phyloP scores from a whole-genome alignment of 2,113 vertebrate species.

The Brachyhypopomus occidentalis region DNA sequence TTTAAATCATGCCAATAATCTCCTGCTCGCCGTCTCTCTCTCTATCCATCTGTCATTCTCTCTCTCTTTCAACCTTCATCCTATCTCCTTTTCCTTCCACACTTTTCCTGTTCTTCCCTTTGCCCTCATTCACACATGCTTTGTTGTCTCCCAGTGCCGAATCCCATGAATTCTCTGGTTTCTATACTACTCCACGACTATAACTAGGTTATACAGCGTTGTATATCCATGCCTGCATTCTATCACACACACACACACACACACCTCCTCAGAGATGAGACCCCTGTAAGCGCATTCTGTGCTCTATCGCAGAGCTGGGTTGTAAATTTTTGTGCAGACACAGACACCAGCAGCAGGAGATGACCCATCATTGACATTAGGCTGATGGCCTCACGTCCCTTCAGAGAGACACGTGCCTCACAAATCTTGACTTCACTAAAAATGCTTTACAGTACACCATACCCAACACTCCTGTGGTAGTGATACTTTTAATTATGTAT shows the following conservation, averaged over 20 bases:
- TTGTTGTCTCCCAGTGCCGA: background rate
- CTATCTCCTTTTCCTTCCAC: background rate
- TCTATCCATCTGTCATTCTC: conserved; percentile 31
- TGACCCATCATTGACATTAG: conserved; percentile 41
- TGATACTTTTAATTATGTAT: too few relatives aligned
- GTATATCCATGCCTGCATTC: conserved; percentile 11
- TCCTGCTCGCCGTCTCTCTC: conserved; percentile 9
- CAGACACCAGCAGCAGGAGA: conserved; percentile 12
- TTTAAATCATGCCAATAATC: conserved; percentile 62
- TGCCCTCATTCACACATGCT: conserved; percentile 49
- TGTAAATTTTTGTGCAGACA: conserved; percentile 33
- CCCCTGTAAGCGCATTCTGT: conserved; percentile 17
- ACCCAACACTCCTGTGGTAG: background rate
- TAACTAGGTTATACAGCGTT: conserved; percentile 34
- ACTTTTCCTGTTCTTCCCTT: conserved; percentile 4
- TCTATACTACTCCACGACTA: conserved; percentile 4
- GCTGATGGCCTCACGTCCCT: conserved; percentile 7
- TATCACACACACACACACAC: conserved; percentile 15
- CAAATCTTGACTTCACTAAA: background rate
- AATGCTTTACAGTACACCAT: background rate
- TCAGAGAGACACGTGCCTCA: background rate
- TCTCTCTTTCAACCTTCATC: conserved; percentile 17
- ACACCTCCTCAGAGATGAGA: conserved; percentile 14
- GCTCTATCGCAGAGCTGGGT: conserved; percentile 4
- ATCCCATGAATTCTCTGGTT: conserved; percentile 51